phyloP scores from a whole-genome alignment of 2,113 vertebrate species.

The Athene cunicularia region DNA sequence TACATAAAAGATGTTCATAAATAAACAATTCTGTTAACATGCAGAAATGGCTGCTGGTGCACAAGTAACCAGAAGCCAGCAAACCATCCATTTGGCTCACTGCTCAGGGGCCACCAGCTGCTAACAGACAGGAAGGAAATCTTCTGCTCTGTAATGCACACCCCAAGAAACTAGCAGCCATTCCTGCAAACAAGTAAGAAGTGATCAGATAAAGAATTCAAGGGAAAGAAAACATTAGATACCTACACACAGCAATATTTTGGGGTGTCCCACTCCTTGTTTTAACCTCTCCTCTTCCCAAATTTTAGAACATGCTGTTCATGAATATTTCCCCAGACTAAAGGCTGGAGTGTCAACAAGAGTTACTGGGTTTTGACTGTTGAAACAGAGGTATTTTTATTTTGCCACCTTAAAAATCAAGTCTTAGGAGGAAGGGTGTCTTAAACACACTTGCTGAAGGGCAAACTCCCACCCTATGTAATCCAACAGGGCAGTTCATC shows the following conservation, averaged over 20 bases:
- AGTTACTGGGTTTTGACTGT: not conserved
- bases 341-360: rapidly evolving
- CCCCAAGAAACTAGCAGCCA: not conserved
- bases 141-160: not conserved
- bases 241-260: not conserved
- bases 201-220: not conserved
- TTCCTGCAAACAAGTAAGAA: not conserved
- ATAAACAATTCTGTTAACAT: not conserved
- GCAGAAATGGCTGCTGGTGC: not conserved
- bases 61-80: not conserved
- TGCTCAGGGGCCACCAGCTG: not conserved
- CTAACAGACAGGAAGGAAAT: not conserved
- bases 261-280: rapidly evolving
- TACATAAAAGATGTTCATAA: not conserved
- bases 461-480: not conserved
- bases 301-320: not conserved
- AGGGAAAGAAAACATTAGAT: not conserved
- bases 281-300: not conserved
- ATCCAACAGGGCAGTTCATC: not conserved
- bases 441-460: not conserved
- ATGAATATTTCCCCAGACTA: not conserved
- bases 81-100: not conserved
- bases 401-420: not conserved
- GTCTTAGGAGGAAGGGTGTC: not conserved
- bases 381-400: not conserved